Conservation (phyloP, 2,888 invertebrate genomes). For the Hermaeophaga mercurialis region DNA sequence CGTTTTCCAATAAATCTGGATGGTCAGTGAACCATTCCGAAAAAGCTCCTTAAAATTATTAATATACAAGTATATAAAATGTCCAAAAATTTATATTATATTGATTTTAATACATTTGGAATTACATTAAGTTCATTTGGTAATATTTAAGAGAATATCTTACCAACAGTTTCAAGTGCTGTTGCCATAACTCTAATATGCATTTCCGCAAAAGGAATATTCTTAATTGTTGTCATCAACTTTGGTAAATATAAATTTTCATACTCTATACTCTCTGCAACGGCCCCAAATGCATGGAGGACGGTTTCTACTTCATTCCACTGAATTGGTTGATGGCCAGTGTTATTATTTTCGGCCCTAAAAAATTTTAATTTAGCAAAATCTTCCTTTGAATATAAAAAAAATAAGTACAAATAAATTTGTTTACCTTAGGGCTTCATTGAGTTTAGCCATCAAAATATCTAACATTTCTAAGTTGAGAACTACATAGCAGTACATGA, state of each 20-base stretch:
- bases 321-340: constrained; percentile 50
- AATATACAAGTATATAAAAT: constrained; percentile 1
- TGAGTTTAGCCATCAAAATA: constrained; percentile 69
- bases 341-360: constrained; percentile 44
- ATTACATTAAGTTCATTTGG: no score
- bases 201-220: constrained; percentile 66
- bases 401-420: background rate
- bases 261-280: constrained; percentile 66
- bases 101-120: background rate
- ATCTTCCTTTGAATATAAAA: no score
- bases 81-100: background rate
- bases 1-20: constrained; percentile 68
- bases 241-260: constrained; percentile 63
- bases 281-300: constrained; percentile 68
- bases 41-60: constrained; percentile 67
- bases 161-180: constrained; percentile 77
- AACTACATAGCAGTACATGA: constrained; percentile 83
- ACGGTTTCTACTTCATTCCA: constrained; percentile 70
- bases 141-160: constrained; percentile 12
- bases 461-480: constrained; percentile 75
- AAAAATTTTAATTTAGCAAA: no score
- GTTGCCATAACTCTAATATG: constrained; percentile 70
- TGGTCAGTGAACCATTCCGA: constrained; percentile 83
- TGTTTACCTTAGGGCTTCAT: constrained; percentile 58
- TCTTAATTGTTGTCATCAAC: constrained; percentile 65